Evolutionary conservation across 2,888 invertebrate genomes (phyloP), one percentile per base, ranked within the genome.

Genomic region (Celastrina argiolus): DNA sequence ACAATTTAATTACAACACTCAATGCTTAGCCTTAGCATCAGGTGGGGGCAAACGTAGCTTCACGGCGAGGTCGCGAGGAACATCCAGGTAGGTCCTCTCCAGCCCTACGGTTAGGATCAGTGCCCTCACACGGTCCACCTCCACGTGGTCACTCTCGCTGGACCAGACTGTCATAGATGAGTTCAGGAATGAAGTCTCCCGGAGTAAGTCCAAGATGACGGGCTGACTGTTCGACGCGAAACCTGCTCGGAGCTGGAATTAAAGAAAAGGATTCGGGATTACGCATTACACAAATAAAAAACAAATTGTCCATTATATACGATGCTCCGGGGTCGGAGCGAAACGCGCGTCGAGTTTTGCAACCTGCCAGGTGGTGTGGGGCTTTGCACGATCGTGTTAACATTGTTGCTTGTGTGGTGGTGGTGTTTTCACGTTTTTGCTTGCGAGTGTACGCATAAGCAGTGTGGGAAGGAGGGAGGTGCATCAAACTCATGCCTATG

Each of bases 111-210:
- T 88, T 45, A 92, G 89, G 71, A 97, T 94, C 45, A 97, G 86
- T 10, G 92, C 84, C 2, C 94, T 92, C 65, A 97, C 89, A 61
- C 93, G 90, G 2, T 89, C 84, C 3, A 94, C 92, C 76, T 96
- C 92, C 18, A 97, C 95, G 14, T 86, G 79, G 79, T 97, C 97
- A 0, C 87, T 91, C 39, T 86, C 89, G 59, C 92, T 90, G 2
- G 95, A 94, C 97, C 97, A 97, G 65, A 97, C 92, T 0, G 97
- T 97, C 70, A 98, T 83, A 0, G 96, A 95, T 56, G 93, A 92
- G 74, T 92, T 89, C 5, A 89, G 85, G 64, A 82, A 84, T 10
- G 90, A 81, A 0, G 87, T 89, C 76, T 88, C 88, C 0, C 91
- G 82, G 14, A 95, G 80, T 28, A 97, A 89, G 69, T 88, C 88